A percentile compares a stretch with the other conserved stretches of the same genome.
These are phyloP conservation scores for Cosmorhoe ocellata DNA, from an alignment of 2,888 invertebrate species.

Conservation along the genomic window DNA sequence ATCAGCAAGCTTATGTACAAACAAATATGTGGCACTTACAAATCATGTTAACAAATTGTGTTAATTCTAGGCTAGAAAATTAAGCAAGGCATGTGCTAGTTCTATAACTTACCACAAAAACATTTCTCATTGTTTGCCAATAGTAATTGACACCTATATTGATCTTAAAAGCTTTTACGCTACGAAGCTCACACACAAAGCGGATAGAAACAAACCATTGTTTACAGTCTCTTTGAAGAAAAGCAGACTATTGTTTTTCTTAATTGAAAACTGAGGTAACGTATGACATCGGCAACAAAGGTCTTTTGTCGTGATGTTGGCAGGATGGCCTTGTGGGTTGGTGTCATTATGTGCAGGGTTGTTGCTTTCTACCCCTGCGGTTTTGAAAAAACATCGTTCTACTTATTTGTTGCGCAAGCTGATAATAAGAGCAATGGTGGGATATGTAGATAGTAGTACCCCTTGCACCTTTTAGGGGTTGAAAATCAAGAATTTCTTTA, in stretches of 20 bases:
- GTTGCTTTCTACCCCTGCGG: neutral
- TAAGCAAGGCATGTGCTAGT: too few relatives aligned
- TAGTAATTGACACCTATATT: conserved; percentile 5
- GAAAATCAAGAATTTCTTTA: too few relatives aligned
- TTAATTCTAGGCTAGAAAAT: too few relatives aligned
- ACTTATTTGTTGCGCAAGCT: too few relatives aligned
- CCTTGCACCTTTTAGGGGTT: too few relatives aligned
- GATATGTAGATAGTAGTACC: too few relatives aligned
- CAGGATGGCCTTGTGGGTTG: conserved; percentile 8
- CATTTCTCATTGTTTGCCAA: neutral
- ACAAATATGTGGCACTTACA: too few relatives aligned
- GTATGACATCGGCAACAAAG: conserved; percentile 34
- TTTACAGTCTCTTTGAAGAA: conserved; percentile 16
- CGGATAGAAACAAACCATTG: conserved; percentile 13
- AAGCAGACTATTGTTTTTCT: conserved; percentile 25
- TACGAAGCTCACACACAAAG: conserved; percentile 13
- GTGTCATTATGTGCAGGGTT: neutral
- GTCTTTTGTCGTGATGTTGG: conserved; percentile 26
- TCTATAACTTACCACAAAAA: neutral
- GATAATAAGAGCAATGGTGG: too few relatives aligned
- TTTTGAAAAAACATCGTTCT: neutral
- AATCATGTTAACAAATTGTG: too few relatives aligned
- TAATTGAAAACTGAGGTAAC: conserved; percentile 39
- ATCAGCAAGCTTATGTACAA: too few relatives aligned
- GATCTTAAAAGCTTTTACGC: conserved; percentile 13